Base-by-base conservation (phyloP, 2,888 invertebrate species). In the Drosophila flavopinicola region DNA sequence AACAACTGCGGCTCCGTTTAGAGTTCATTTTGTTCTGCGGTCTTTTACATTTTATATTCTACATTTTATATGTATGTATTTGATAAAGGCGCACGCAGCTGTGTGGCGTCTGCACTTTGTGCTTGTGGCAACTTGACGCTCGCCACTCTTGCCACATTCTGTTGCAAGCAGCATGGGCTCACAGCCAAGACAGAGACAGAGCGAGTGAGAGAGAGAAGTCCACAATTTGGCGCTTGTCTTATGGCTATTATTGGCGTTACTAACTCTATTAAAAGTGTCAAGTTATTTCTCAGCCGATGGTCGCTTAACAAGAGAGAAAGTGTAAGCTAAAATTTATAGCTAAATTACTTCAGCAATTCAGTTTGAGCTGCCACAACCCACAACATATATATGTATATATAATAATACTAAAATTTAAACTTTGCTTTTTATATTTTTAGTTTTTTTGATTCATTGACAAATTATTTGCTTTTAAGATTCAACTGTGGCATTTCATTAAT, bases 191-290 rank as follows among this genome's bases (percentile, higher is more conserved):
- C n/a, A n/a, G n/a, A n/a, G n/a, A n/a, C n/a, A n/a, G n/a, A n/a
- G n/a, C n/a, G n/a, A n/a, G n/a, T n/a, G n/a, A n/a, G n/a, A n/a
- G n/a, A n/a, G n/a, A n/a, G n/a, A n/a, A n/a, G 41, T 37, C 44
- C 69, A 59, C 45, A 64, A 66, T 48, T 67, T 78, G 51, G 42
- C 48, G 48, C 37, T 51, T 75, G 58, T 39, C 53, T 54, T 53
- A 58, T 60, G 75, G 73, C 29, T 51, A 37, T 56, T 39, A 70
- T 54, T 58, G 64, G 49, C 64, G 58, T 49, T 70, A 51, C 80
- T 39, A 83, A 66, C 84, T 84, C 85, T 68, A 78, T 78, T 76
- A 79, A 78, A 72, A 67, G 65, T 78, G 75, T 78, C 84, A 83
- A 60, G 52, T 60, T 45, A 10, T 44, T 44, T 44, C 17, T 44